Evolutionary conservation across 2,888 invertebrate genomes (phyloP), one percentile per base, ranked within the genome.

Genomic region (Dione vanillae): DNA sequence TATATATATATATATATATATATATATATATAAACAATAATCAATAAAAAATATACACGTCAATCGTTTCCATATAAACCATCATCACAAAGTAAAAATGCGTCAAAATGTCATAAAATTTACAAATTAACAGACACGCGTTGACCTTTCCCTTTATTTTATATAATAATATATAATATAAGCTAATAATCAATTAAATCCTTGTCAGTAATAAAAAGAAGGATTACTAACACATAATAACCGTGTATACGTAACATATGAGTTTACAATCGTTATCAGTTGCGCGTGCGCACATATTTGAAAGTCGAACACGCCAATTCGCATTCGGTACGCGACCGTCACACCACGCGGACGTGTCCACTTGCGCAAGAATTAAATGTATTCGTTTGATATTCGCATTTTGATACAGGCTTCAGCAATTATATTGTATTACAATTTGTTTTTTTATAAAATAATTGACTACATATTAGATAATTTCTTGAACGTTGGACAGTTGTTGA

Each of bases 381-480:
- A 87, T 85, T 77, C 78, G 45, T 75, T 79, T 54, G 80, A 91
- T 72, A 76, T 86, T 6, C 83, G 87, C 41, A 72, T 85, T 7
- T 51, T 91, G n/a, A 88, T 92, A 67, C 88, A 90, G 70, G 81
- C 85, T 45, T 87, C 85, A 76, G 88, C 83, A 65, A 82, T 91
- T 1, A 69, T 92, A 16, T 83, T 90, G 65, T 91, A 89, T 70
- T 92, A 91, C 52, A 89, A 87, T 74, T 83, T 91, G 66, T 89
- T 91, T 76, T 72, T 91, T 16, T 86, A 85, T 72, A 88, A 83
- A 80, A 87, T 92, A 0, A 77, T 91, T 0, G 89, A 91, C 76
- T 80, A 81, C 1, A 76, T 86, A n/a, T 43, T 92, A 1, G 73
- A 79, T 0, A 77, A 75, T 14, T 51, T 86, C 0, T 49, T 90